phyloP scores from a whole-genome alignment of 2,888 invertebrate genomes.

The Sisyra nigra region DNA sequence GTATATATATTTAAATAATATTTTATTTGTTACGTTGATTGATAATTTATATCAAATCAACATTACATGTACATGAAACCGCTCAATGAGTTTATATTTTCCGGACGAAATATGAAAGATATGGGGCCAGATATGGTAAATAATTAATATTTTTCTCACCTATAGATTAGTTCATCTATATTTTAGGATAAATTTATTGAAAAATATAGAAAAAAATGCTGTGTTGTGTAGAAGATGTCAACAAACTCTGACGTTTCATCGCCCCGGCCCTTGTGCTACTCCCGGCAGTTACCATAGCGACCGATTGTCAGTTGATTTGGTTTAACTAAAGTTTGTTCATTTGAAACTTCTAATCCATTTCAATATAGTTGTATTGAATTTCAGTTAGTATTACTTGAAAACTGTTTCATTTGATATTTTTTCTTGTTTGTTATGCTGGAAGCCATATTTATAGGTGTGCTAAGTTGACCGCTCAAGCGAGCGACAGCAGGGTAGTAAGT shows the following conservation, averaged over 20 bases:
- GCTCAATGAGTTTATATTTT: conserved; percentile 49
- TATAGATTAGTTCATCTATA: background rate
- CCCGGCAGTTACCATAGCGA: conserved; percentile 3
- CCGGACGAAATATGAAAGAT: conserved; percentile 55
- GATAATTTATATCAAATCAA: conserved; percentile 13
- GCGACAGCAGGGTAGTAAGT: too few relatives aligned
- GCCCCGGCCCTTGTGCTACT: background rate
- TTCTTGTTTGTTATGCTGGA: background rate
- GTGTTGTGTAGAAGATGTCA: too few relatives aligned
- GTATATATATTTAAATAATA: conserved; percentile 1
- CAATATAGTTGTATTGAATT: too few relatives aligned
- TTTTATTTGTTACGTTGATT: conserved; percentile 16
- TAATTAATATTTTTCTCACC: conserved; percentile 8
- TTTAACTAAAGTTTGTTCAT: background rate
- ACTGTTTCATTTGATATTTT: background rate
- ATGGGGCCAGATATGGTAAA: conserved; percentile 69
- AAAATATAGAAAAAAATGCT: too few relatives aligned
- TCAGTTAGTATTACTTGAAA: too few relatives aligned
- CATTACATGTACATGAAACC: conserved; percentile 37
- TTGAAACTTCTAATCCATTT: background rate
- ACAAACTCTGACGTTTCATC: too few relatives aligned
- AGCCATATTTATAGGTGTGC: background rate
- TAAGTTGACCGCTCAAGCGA: too few relatives aligned
- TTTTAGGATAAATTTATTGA: too few relatives aligned
- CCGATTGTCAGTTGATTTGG: conserved; percentile 1